Evolutionary conservation across 1,140 invertebrate species (phyloP).

Genomic region (Drosophila serrata): DNA sequence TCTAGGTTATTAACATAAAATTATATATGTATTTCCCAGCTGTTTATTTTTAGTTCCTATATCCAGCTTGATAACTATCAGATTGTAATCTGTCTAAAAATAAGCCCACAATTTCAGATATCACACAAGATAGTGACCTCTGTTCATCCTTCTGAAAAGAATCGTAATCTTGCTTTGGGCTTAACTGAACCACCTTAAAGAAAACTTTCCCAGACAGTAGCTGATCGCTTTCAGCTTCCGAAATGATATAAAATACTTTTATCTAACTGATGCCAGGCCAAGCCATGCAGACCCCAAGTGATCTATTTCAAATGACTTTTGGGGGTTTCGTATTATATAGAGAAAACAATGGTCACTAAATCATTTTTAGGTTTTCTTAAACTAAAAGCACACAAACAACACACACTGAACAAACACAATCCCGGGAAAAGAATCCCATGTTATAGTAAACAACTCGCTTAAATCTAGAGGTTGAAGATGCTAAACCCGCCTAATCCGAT

Average conservation of each 20-base stretch:
- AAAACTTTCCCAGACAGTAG: conserved; percentile 26
- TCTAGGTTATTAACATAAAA: too few species aligned
- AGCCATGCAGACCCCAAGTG: conserved; percentile 16
- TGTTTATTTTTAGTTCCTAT: background rate
- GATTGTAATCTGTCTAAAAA: background rate
- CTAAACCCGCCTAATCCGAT: conserved; percentile 28
- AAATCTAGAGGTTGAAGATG: conserved; percentile 49
- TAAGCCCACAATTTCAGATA: background rate
- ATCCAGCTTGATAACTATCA: background rate
- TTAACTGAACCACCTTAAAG: conserved; percentile 4
- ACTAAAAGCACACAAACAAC: conserved; percentile 27
- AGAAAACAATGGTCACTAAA: conserved; percentile 14
- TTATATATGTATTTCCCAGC: background rate
- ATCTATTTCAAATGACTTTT: conserved; percentile 1
- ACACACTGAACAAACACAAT: conserved; percentile 26
- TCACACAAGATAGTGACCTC: background rate
- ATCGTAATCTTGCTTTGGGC: background rate
- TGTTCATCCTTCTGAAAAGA: conserved; percentile 3
- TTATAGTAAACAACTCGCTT: conserved; percentile 34
- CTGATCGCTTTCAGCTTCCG: conserved; percentile 21
- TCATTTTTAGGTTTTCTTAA: conserved; percentile 22
- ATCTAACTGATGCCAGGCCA: conserved; percentile 7
- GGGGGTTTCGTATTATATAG: background rate
- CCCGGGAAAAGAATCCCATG: conserved; percentile 17
- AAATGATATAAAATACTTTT: background rate